Conservation (phyloP, 2,113 vertebrate genomes). For the Mustela nigripes region DNA sequence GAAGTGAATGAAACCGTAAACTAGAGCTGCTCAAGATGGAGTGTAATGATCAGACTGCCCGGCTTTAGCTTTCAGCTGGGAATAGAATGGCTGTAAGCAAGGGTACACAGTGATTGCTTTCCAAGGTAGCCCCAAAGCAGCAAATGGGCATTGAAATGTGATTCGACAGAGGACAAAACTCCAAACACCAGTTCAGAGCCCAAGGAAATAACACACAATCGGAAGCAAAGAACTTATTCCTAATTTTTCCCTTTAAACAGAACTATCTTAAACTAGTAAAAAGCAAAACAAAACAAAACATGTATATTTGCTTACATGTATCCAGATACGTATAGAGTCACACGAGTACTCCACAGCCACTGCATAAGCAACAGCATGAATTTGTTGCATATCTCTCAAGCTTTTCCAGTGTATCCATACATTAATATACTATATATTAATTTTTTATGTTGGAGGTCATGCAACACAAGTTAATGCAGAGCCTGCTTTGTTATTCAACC, state of each 20-base stretch:
- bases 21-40: conserved; percentile 51
- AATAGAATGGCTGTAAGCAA: conserved; percentile 62
- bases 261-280: background rate
- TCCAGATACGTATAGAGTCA: background rate
- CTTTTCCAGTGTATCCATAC: background rate
- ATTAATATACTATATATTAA: background rate
- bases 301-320: background rate
- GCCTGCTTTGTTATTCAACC: background rate
- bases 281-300: background rate
- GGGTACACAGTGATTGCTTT: conserved; percentile 33
- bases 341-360: background rate
- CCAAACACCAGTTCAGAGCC: background rate
- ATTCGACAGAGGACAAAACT: background rate
- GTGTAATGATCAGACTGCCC: background rate
- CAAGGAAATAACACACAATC: conserved; percentile 9
- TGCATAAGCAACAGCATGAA: background rate
- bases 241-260: background rate
- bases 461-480: background rate
- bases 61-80: background rate
- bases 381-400: background rate
- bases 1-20: conserved; percentile 57
- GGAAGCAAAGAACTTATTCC: background rate
- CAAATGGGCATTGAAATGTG: background rate
- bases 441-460: background rate
- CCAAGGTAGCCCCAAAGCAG: conserved; percentile 18